These are phyloP conservation scores for Syrmaticus mikado DNA, from an alignment of 2,113 vertebrate genomes.

Conservation along the genomic window DNA sequence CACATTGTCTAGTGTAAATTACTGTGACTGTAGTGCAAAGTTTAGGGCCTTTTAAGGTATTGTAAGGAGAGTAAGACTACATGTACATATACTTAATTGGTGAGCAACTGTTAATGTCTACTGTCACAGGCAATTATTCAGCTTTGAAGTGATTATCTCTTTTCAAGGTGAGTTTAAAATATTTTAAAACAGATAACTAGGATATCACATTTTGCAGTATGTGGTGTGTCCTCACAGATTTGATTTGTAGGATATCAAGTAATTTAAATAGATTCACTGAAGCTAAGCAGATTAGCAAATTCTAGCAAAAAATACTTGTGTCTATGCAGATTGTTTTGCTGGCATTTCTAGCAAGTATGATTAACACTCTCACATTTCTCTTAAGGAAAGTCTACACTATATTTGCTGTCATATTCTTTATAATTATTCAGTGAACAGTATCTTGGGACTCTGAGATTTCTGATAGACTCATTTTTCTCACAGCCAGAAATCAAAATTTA, in stretches of 20 bases:
- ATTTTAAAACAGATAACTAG: not conserved
- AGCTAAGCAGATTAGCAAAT: not conserved
- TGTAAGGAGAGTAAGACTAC: not conserved
- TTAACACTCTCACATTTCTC: not conserved
- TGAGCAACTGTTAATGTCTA: not conserved
- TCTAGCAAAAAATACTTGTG: not conserved
- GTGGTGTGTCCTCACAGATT: not conserved
- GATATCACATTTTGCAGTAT: not conserved
- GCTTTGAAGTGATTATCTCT: not conserved
- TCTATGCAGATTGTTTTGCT: not conserved
- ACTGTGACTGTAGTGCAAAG: not conserved
- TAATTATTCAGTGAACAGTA: not conserved
- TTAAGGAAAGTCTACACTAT: not conserved
- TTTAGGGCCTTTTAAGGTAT: not conserved
- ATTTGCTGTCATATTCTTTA: not conserved
- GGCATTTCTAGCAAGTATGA: not conserved
- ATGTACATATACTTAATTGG: fast-evolving
- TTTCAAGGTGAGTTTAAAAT: not conserved
- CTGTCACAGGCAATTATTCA: not conserved
- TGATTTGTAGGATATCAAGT: not conserved
- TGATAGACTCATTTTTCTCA: not conserved
- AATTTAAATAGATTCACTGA: not conserved
- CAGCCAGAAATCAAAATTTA: not conserved
- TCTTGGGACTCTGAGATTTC: not conserved
- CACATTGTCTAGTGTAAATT: not conserved